Percentiles rank a stretch among this genome's conserved stretches.
phyloP scores from a whole-genome alignment of 2,113 vertebrate species.

The Corapipo altera region DNA sequence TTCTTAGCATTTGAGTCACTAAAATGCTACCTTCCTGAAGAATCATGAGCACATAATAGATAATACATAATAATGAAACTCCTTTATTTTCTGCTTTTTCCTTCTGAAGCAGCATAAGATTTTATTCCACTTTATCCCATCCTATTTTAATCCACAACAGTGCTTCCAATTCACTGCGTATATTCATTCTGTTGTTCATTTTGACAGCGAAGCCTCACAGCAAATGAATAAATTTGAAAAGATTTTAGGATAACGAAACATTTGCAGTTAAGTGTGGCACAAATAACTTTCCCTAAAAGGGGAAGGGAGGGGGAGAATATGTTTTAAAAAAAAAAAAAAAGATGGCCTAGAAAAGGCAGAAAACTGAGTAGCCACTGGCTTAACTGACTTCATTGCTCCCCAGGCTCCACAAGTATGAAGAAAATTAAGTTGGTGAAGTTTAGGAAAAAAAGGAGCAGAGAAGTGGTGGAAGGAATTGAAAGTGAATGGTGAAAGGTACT shows the following conservation, averaged over 20 bases:
- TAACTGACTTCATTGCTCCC: not conserved
- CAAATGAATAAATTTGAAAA: not conserved
- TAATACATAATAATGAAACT: not conserved
- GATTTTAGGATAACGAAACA: not conserved
- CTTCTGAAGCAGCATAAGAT: not conserved
- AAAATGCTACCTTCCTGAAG: not conserved
- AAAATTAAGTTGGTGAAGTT: not conserved
- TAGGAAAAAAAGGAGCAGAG: not conserved
- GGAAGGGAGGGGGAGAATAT: fast-evolving
- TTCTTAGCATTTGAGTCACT: not conserved
- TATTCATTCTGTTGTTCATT: not conserved
- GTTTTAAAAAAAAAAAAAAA: not conserved
- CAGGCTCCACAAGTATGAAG: not conserved
- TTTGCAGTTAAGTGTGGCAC: not conserved
- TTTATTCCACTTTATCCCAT: not conserved
- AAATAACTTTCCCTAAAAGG: not conserved
- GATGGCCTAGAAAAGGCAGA: not conserved
- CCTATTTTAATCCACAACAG: not conserved
- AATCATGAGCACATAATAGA: not conserved
- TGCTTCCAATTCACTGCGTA: not conserved
- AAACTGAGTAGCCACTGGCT: not conserved
- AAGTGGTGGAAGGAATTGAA: not conserved
- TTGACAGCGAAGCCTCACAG: not conserved
- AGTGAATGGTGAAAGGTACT: fast-evolving
- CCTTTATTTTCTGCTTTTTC: not conserved